Conservation (phyloP, 2,888 invertebrate genomes). For the Phytoseiulus persimilis region DNA sequence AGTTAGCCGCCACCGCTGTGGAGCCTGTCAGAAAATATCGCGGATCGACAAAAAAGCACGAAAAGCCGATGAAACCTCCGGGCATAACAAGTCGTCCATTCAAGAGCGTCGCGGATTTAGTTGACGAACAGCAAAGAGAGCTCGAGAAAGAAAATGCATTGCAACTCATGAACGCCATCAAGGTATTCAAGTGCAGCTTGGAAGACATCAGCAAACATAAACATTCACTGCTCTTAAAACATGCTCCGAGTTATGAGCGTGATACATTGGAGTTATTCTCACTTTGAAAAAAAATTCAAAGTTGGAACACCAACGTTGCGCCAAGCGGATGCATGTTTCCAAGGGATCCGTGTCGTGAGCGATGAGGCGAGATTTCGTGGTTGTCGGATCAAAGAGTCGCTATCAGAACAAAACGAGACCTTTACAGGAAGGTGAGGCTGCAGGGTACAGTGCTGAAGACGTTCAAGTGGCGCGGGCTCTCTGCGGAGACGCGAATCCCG, state of each 20-base stretch:
- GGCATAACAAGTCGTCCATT: neutral
- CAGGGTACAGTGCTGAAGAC: slow-evolving; percentile 75
- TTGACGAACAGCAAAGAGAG: slow-evolving; percentile 21
- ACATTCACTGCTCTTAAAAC: no score
- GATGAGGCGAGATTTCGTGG: no score
- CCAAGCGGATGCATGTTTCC: no score
- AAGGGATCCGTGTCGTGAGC: no score
- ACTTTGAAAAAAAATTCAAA: no score
- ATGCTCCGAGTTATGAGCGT: no score
- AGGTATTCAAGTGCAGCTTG: neutral
- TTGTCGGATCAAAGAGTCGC: no score
- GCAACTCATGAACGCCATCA: slow-evolving; percentile 31
- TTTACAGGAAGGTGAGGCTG: slow-evolving; percentile 66
- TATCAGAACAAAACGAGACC: no score
- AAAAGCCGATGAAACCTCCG: neutral
- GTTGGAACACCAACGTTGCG: no score
- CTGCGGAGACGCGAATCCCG: slow-evolving; percentile 57
- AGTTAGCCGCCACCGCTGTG: neutral
- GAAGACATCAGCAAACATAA: no score
- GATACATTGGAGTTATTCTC: no score
- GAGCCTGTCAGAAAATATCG: neutral
- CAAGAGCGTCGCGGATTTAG: slow-evolving; percentile 15
- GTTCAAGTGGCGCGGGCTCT: slow-evolving; percentile 73
- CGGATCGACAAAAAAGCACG: neutral
- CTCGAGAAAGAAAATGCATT: slow-evolving; percentile 29